Conservation (phyloP, 2,113 vertebrate species). For the Otus sunia region DNA sequence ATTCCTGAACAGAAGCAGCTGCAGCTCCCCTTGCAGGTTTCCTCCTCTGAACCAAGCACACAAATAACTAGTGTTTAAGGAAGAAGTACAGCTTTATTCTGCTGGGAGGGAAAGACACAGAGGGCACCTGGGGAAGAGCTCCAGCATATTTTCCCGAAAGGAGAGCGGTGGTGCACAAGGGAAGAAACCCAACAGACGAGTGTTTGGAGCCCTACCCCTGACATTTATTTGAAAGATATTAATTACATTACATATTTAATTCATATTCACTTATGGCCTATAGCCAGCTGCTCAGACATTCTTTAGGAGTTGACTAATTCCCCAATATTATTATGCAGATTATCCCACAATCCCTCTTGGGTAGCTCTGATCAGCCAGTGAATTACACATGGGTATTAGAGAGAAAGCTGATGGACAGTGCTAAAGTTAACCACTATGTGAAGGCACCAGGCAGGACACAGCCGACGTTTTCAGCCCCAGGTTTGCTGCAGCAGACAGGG, state of each 20-base stretch:
- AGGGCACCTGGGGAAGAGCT: neutral
- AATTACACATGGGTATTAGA: neutral
- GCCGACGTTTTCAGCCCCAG: neutral
- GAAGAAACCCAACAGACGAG: neutral
- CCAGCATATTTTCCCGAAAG: neutral
- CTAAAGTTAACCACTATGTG: neutral
- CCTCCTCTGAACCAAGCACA: neutral
- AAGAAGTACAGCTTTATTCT: conserved; percentile 22
- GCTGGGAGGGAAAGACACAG: neutral
- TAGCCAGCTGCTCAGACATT: conserved; percentile 6
- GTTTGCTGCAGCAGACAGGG: neutral
- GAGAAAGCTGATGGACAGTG: neutral
- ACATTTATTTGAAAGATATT: neutral
- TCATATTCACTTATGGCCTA: neutral
- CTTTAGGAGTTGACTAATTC: conserved; percentile 3
- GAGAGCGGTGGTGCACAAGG: neutral
- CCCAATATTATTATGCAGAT: conserved; percentile 12
- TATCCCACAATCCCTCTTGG: neutral
- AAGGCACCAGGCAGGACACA: neutral
- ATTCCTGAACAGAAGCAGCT: neutral
- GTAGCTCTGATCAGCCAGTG: neutral
- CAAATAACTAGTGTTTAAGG: neutral
- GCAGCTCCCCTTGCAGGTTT: neutral
- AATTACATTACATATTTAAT: conserved; percentile 26
- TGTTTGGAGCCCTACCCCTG: neutral